Percentiles rank a stretch among this genome's conserved stretches.
Conservation (phyloP, 2,888 invertebrate species). For the Pachliopta kotzebuea region DNA sequence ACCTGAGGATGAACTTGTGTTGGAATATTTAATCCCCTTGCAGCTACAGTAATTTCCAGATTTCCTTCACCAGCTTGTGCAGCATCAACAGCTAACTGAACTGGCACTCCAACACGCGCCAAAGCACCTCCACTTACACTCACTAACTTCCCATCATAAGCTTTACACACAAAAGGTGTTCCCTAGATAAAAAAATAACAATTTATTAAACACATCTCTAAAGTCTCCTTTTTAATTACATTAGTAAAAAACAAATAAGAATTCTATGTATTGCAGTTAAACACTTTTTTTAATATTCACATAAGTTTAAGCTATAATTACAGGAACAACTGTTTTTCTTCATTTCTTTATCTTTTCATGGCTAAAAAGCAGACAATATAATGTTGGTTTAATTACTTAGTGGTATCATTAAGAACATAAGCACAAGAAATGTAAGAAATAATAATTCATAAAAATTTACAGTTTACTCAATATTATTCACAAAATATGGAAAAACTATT, state of each 20-base stretch:
- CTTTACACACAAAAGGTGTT: constrained; percentile 94
- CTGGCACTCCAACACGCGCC: constrained; percentile 89
- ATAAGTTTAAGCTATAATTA: too few relatives aligned
- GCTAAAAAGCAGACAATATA: too few relatives aligned
- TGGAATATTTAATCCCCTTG: constrained; percentile 95
- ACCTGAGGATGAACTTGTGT: constrained; percentile 97
- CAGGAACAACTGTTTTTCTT: too few relatives aligned
- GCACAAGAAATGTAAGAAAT: too few relatives aligned
- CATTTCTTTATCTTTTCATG: too few relatives aligned
- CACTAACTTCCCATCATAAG: constrained; percentile 94
- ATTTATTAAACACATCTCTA: neutral
- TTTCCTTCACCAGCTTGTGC: constrained; percentile 98
- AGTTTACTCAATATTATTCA: neutral
- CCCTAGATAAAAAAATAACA: constrained; percentile 74
- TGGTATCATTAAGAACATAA: too few relatives aligned
- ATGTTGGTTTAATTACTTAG: too few relatives aligned
- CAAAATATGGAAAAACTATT: neutral
- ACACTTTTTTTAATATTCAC: too few relatives aligned
- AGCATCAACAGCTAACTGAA: constrained; percentile 97
- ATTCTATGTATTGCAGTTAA: too few relatives aligned
- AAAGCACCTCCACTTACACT: constrained; percentile 89
- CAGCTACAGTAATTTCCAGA: constrained; percentile 97
- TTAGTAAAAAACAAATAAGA: too few relatives aligned
- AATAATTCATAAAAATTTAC: neutral
- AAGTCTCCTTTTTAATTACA: too few relatives aligned